A percentile compares a stretch with the other conserved stretches of the same genome.
Evolutionary conservation across 2,797 vertebrate species (phyloP).

Genomic region (Cryptoblepharus egeriae): DNA sequence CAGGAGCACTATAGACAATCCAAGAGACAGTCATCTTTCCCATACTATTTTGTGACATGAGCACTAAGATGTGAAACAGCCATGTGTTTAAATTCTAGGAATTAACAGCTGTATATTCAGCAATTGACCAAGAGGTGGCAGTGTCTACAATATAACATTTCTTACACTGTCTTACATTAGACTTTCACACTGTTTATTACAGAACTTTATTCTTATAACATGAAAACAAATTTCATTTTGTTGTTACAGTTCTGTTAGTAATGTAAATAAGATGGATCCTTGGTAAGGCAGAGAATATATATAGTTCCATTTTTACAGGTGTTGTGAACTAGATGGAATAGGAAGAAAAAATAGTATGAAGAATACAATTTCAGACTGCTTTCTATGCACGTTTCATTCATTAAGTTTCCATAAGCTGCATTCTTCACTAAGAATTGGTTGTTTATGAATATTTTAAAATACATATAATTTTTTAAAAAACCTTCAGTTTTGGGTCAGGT

Average conservation of each 20-base stretch:
- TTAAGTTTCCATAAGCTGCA: background rate
- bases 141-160: slow-evolving; percentile 16
- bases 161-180: background rate
- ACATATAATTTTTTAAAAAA: background rate
- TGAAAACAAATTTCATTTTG: background rate
- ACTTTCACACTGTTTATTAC: background rate
- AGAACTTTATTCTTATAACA: background rate
- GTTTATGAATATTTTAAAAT: background rate
- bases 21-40: too few species aligned
- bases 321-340: background rate
- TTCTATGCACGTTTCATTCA: background rate
- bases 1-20: background rate
- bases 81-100: background rate
- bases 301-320: background rate
- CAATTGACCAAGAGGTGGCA: slow-evolving; percentile 44
- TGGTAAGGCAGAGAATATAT: background rate
- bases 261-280: background rate
- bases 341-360: too few species aligned
- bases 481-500: too few species aligned
- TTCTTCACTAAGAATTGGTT: background rate
- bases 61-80: background rate
- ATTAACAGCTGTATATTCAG: background rate
- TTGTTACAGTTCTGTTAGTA: background rate
- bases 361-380: background rate
- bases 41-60: background rate